Conservation (phyloP, 2,113 vertebrate species). For the Zosterops lateralis region DNA sequence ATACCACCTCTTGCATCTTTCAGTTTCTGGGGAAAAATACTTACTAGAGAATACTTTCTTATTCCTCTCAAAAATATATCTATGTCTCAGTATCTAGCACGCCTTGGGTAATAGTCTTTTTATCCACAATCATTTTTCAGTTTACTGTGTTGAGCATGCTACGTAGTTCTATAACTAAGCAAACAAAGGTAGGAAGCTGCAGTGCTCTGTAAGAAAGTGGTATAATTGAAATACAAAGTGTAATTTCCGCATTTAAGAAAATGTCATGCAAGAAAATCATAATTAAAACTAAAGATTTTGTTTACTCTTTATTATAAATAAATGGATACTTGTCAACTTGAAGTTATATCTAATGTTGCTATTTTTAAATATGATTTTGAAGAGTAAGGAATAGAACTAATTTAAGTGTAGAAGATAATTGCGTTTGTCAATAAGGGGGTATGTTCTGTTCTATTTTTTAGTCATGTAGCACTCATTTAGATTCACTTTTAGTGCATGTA, state of each 20-base stretch:
- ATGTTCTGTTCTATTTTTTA: not conserved
- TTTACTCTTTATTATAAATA: not conserved
- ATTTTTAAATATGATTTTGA: not conserved
- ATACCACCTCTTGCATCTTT: not conserved
- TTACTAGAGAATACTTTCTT: not conserved
- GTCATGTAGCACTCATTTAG: not conserved
- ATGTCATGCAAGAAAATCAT: not conserved
- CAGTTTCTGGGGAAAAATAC: not conserved
- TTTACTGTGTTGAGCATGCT: slow-evolving; percentile 16
- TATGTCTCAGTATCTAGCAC: not conserved
- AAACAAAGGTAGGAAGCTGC: not conserved
- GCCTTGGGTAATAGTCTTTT: not conserved
- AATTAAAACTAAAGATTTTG: not conserved
- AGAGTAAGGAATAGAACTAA: not conserved
- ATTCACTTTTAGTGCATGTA: not conserved
- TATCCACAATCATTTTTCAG: not conserved
- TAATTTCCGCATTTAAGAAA: slow-evolving; percentile 18
- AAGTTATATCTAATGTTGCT: not conserved
- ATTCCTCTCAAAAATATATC: not conserved
- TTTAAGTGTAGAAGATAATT: not conserved
- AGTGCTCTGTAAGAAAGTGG: not conserved
- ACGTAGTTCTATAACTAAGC: not conserved
- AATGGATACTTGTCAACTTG: not conserved
- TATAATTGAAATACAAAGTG: not conserved
- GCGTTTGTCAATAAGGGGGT: slow-evolving; percentile 4